Evolutionary conservation across 1,140 invertebrate species (phyloP).

Genomic region (Aphaenogaster floridana): DNA sequence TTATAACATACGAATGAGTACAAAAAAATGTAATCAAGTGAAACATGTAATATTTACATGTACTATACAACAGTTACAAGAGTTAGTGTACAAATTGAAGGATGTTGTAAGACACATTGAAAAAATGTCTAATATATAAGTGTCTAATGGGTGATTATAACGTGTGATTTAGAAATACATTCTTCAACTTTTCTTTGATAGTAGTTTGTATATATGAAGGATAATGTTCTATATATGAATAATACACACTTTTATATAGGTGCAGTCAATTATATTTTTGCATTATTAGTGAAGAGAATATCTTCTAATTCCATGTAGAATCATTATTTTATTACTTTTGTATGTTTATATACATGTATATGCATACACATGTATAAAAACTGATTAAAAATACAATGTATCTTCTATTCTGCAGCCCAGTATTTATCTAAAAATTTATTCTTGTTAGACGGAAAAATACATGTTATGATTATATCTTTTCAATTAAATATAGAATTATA

Average conservation of each 20-base stretch:
- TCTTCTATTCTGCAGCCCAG: constrained; percentile 75
- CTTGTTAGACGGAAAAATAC: constrained; percentile 77
- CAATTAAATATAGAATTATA: constrained; percentile 82
- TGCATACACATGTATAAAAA: constrained; percentile 78
- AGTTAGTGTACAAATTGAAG: constrained; percentile 90
- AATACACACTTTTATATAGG: constrained; percentile 72
- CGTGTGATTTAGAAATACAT: constrained; percentile 10
- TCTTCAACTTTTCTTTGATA: neutral
- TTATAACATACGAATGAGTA: constrained; percentile 85
- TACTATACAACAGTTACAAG: constrained; percentile 89
- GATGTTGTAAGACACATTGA: constrained; percentile 89
- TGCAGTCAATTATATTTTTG: constrained; percentile 84
- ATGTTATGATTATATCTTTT: constrained; percentile 77
- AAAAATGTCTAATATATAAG: constrained; percentile 83
- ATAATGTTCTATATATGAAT: constrained; percentile 72
- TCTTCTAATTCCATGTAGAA: constrained; percentile 77
- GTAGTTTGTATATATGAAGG: constrained; percentile 43
- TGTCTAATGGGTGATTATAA: neutral
- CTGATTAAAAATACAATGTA: constrained; percentile 84
- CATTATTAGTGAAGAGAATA: constrained; percentile 79
- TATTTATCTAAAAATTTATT: constrained; percentile 81
- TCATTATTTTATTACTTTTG: constrained; percentile 76
- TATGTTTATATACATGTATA: constrained; percentile 61
- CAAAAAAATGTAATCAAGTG: constrained; percentile 83
- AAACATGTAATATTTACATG: constrained; percentile 88